Conservation (phyloP, 2,888 invertebrate genomes). For the Petrolisthes cinctipes region DNA sequence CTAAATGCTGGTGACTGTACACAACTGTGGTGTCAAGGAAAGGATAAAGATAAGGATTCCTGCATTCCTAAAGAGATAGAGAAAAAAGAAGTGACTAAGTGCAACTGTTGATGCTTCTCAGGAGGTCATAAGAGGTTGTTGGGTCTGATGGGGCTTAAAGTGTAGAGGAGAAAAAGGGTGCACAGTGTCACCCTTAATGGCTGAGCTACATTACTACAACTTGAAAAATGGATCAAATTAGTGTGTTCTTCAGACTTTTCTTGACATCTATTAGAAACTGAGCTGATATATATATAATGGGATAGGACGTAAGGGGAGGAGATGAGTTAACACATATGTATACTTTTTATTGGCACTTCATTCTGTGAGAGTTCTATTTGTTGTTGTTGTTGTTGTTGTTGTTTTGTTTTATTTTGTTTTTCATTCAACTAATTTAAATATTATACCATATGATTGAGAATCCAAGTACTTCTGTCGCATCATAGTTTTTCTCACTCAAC, state of each 20-base stretch:
- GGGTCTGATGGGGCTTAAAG: not conserved
- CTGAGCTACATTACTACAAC: constrained; percentile 15
- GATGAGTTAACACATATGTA: constrained; percentile 2
- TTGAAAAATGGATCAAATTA: constrained; percentile 18
- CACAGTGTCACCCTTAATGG: not conserved
- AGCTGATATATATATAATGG: not conserved
- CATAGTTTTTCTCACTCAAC: constrained; percentile 9
- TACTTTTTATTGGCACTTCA: not conserved
- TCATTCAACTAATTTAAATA: not conserved
- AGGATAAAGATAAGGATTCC: constrained; percentile 18
- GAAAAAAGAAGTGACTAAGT: constrained; percentile 15
- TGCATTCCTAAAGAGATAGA: constrained; percentile 5
- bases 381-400: not conserved
- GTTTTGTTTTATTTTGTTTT: not conserved
- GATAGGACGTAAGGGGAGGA: not conserved
- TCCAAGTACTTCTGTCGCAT: constrained; percentile 36
- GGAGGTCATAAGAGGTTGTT: not conserved
- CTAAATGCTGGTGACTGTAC: constrained; percentile 14
- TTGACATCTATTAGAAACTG: not conserved
- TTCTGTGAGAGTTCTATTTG: not conserved
- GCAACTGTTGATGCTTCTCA: constrained; percentile 18
- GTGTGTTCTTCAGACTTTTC: constrained; percentile 12
- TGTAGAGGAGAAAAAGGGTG: not conserved
- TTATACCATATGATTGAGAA: not conserved
- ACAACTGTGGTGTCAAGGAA: constrained; percentile 13